Evolutionary conservation across 1,140 invertebrate species (phyloP).

Genomic region (Zaprionus taronus): DNA sequence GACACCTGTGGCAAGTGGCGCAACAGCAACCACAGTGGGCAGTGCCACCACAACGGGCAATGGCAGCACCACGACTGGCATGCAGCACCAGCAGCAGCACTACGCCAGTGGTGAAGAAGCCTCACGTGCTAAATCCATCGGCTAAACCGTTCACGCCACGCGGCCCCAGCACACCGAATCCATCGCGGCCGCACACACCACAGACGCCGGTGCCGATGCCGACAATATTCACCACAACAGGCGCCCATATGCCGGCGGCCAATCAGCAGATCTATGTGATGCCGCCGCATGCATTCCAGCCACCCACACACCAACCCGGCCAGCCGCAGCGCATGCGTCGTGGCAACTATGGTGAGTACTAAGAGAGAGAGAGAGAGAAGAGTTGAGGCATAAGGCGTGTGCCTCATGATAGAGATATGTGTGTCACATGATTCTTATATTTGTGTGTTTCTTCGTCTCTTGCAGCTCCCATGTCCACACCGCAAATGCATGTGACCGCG

Average conservation of each 20-base stretch:
- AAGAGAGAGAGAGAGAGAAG: neutral
- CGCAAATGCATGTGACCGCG: slow-evolving; percentile 90
- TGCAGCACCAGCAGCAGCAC: slow-evolving; percentile 85
- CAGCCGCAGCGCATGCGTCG: slow-evolving; percentile 72
- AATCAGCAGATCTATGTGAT: slow-evolving; percentile 84
- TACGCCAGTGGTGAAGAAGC: slow-evolving; percentile 84
- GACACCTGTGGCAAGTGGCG: slow-evolving; percentile 60
- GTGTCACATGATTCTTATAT: neutral
- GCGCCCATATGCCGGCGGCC: slow-evolving; percentile 58
- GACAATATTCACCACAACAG: slow-evolving; percentile 71
- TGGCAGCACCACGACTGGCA: slow-evolving; percentile 35
- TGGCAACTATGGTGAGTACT: slow-evolving; percentile 75
- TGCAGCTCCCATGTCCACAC: slow-evolving; percentile 87
- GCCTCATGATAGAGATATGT: no score
- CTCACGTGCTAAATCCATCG: slow-evolving; percentile 89
- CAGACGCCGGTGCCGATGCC: slow-evolving; percentile 89
- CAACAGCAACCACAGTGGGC: slow-evolving; percentile 3
- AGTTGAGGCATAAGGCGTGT: no score
- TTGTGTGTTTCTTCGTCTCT: slow-evolving; percentile 1
- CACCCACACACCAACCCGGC: slow-evolving; percentile 84
- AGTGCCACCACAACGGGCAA: neutral
- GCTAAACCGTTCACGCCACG: slow-evolving; percentile 94
- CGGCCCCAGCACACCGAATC: slow-evolving; percentile 87
- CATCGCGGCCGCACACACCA: slow-evolving; percentile 91
- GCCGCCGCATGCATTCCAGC: slow-evolving; percentile 85